These are phyloP conservation scores for Choristoneura fumiferana DNA, from an alignment of 1,140 invertebrate species.

Conservation along the genomic window DNA sequence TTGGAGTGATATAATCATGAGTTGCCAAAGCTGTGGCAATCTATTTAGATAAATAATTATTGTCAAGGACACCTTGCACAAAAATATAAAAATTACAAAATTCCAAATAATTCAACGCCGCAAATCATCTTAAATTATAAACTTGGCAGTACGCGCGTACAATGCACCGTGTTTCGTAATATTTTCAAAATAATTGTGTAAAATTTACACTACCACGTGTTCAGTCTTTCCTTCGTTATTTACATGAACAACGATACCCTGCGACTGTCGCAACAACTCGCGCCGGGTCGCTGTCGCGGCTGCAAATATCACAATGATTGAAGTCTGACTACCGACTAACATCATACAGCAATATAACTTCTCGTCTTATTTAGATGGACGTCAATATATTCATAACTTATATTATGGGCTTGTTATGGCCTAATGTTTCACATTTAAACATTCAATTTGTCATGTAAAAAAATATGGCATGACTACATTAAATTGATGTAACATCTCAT, in stretches of 20 bases:
- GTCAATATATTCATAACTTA: constrained; percentile 22
- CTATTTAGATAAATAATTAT: constrained; percentile 32
- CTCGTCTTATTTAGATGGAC: constrained; percentile 30
- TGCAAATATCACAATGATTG: constrained; percentile 40
- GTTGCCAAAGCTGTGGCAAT: neutral
- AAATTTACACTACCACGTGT: constrained; percentile 24
- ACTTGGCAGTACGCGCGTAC: constrained; percentile 27
- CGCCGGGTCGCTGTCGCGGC: constrained; percentile 25
- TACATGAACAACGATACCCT: constrained; percentile 54
- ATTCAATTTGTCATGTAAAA: constrained; percentile 6
- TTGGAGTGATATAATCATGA: neutral
- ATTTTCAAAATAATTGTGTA: constrained; percentile 24
- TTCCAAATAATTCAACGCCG: constrained; percentile 2
- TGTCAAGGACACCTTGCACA: constrained; percentile 36
- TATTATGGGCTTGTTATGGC: constrained; percentile 10
- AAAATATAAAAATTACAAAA: constrained; percentile 5
- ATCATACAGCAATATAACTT: constrained; percentile 27
- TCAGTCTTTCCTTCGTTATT: constrained; percentile 69
- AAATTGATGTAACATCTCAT: neutral
- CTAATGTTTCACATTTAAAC: neutral
- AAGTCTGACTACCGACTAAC: constrained; percentile 35
- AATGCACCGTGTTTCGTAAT: constrained; percentile 27
- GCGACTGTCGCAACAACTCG: constrained; percentile 21
- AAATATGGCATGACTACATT: neutral
- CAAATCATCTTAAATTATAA: constrained; percentile 18